Evolutionary conservation across 2,113 vertebrate genomes (phyloP).

Genomic region (Nothocercus nigrocapillus): DNA sequence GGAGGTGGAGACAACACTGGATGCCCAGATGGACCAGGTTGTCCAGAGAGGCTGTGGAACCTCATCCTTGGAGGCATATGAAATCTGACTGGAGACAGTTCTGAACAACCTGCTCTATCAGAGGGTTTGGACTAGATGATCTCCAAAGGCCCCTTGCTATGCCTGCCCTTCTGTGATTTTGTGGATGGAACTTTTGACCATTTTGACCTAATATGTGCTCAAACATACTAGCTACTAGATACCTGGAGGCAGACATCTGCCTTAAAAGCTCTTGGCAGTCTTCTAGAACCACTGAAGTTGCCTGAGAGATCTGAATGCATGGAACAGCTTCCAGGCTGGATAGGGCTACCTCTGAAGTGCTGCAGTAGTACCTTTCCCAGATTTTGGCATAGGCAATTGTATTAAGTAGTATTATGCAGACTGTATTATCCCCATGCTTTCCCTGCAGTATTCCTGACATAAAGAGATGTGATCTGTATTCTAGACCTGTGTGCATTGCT

Average conservation of each 20-base stretch:
- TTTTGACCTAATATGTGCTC: neutral
- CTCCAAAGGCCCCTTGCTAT: neutral
- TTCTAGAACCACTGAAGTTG: neutral
- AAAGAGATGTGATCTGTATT: neutral
- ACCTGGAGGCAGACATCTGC: neutral
- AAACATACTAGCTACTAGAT: neutral
- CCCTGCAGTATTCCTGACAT: neutral
- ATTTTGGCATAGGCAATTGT: neutral
- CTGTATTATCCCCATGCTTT: neutral
- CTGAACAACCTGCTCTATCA: neutral
- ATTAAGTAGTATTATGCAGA: neutral
- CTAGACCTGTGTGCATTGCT: neutral
- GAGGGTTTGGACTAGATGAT: neutral
- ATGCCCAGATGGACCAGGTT: neutral
- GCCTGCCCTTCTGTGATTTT: neutral
- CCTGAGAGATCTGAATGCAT: rapidly evolving
- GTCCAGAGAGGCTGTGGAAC: neutral
- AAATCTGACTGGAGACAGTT: neutral
- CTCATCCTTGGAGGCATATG: neutral
- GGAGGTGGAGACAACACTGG: rapidly evolving
- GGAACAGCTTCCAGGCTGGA: neutral
- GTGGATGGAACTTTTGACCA: neutral
- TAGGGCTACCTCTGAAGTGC: neutral
- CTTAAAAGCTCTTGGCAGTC: neutral
- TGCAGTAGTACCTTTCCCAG: neutral